Conservation (phyloP, 2,113 vertebrate species). For the Lophochroa leadbeateri region DNA sequence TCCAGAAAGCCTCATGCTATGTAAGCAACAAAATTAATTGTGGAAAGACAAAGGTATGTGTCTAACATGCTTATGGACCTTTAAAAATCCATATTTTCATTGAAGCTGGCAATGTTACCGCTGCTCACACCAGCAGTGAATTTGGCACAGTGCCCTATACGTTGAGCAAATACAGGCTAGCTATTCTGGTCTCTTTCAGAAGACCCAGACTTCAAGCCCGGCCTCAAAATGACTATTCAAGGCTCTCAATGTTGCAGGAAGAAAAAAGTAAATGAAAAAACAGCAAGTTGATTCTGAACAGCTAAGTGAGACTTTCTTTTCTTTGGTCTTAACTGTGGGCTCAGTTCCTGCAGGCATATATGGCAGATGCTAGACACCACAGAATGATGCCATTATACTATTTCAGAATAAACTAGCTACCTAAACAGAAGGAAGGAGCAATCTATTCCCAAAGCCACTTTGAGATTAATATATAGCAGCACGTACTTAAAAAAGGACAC, state of each 20-base stretch:
- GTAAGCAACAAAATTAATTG: slow-evolving; percentile 62
- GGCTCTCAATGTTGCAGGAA: background rate
- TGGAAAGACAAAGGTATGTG: slow-evolving; percentile 61
- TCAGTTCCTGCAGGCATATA: background rate
- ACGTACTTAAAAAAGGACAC: background rate
- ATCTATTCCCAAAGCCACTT: background rate
- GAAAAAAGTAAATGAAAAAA: background rate
- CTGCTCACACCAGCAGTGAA: slow-evolving; percentile 57
- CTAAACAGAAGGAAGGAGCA: background rate
- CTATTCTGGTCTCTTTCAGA: slow-evolving; percentile 34
- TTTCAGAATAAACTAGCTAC: slow-evolving; percentile 12
- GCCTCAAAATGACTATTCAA: background rate
- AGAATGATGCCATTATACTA: background rate
- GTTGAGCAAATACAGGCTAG: background rate
- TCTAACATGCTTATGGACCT: slow-evolving; percentile 63
- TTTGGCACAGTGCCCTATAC: background rate
- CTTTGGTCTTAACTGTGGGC: background rate
- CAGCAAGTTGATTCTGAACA: background rate
- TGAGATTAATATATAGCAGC: background rate
- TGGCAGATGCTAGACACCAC: background rate
- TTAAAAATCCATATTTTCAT: slow-evolving; percentile 48
- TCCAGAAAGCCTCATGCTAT: slow-evolving; percentile 52
- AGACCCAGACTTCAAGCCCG: slow-evolving; percentile 1
- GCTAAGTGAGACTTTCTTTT: slow-evolving; percentile 3
- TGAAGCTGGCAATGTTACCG: slow-evolving; percentile 44